Evolutionary conservation across 2,797 vertebrate genomes (phyloP).

Genomic region (Gymnoscopelus braueri): DNA sequence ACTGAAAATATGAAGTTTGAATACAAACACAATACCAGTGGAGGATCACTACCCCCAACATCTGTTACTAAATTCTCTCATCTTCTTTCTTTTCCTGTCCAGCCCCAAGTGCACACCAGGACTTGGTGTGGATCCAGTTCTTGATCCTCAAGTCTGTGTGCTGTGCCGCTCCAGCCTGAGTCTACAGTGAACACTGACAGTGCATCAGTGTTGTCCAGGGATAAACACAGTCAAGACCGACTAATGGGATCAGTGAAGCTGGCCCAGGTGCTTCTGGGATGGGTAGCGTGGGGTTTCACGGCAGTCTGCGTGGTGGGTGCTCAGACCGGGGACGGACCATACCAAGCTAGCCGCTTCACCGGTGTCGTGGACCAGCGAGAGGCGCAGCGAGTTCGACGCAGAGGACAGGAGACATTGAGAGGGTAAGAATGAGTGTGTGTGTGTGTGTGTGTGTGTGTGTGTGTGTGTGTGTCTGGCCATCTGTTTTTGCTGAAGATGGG

Average conservation of each 20-base stretch:
- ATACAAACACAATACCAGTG: background rate
- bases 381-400: conserved; percentile 86
- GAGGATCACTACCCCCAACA: background rate
- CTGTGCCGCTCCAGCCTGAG: conserved; percentile 51
- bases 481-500: background rate
- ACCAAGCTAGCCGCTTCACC: conserved; percentile 82
- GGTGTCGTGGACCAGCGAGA: conserved; percentile 82
- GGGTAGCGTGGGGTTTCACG: conserved; percentile 75
- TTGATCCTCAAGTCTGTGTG: conserved; percentile 32
- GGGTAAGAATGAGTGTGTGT: conserved; percentile 79
- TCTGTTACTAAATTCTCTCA: conserved; percentile 30
- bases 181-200: conserved; percentile 42
- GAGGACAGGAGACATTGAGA: conserved; percentile 90
- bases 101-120: conserved; percentile 69
- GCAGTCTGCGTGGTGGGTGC: conserved; percentile 61
- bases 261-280: conserved; percentile 87
- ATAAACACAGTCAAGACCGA: conserved; percentile 46
- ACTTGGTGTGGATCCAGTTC: conserved; percentile 64
- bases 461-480: conserved; percentile 13
- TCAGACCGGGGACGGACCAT: conserved; percentile 78
- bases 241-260: conserved; percentile 84
- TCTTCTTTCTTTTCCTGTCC: conserved; percentile 39
- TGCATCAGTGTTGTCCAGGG: conserved; percentile 31
- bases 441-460: conserved; percentile 28
- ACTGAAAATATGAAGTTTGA: too few relatives aligned